Evolutionary conservation across 2,113 vertebrate genomes (phyloP).

Genomic region (Myotis davidii): DNA sequence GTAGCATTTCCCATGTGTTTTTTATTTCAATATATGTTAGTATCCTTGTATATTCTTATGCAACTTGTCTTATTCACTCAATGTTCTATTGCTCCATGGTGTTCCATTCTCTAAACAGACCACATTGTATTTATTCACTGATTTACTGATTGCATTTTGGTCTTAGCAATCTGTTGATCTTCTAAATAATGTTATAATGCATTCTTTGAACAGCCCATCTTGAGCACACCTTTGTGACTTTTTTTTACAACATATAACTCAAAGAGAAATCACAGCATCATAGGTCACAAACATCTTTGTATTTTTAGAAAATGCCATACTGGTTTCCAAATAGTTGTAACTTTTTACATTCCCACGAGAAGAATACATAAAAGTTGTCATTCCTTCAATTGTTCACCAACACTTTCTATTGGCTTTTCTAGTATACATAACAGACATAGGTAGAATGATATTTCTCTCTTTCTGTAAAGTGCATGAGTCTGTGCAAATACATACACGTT

Average conservation of each 20-base stretch:
- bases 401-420: neutral
- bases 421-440: neutral
- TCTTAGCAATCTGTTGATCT: neutral
- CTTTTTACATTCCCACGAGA: neutral
- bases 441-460: neutral
- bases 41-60: neutral
- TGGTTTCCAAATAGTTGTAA: neutral
- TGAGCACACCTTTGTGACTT: neutral
- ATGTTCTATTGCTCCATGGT: neutral
- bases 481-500: neutral
- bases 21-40: neutral
- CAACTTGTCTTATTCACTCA: neutral
- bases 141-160: neutral
- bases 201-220: neutral
- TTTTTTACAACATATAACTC: neutral
- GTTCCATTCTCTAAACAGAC: neutral
- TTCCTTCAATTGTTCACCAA: neutral
- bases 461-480: neutral
- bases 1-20: neutral
- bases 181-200: neutral
- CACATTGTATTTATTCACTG: neutral
- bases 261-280: neutral
- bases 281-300: neutral
- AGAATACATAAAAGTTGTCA: neutral
- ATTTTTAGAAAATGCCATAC: neutral